Conservation (phyloP, 2,888 invertebrate species). For the Eudasyphora cyanicolor region DNA sequence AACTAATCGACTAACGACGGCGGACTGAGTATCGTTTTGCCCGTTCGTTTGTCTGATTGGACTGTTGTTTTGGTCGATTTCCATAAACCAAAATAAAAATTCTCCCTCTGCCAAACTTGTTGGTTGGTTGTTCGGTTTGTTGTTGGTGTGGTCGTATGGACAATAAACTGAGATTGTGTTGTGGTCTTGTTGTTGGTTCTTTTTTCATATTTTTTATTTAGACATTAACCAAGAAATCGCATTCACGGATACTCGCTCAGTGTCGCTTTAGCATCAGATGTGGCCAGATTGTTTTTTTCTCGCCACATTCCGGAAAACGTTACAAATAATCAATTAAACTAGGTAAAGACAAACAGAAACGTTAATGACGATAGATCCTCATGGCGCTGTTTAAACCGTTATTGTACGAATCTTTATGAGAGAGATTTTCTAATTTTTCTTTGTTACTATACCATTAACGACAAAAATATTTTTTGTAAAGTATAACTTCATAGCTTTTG, state of each 20-base stretch:
- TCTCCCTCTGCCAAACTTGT: slow-evolving; percentile 47
- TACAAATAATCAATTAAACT: background rate
- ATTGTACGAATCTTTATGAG: no score
- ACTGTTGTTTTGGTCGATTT: slow-evolving; percentile 15
- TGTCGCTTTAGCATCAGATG: background rate
- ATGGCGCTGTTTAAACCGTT: no score
- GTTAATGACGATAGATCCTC: no score
- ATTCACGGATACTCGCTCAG: background rate
- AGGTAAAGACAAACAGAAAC: no score
- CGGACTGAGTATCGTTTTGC: background rate
- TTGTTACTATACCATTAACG: no score
- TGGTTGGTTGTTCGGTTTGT: no score
- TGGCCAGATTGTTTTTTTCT: slow-evolving; percentile 2
- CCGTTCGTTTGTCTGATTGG: background rate
- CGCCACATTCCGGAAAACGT: background rate
- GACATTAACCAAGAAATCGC: slow-evolving; percentile 25
- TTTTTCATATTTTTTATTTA: slow-evolving; percentile 20
- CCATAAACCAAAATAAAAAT: slow-evolving; percentile 39
- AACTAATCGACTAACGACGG: background rate
- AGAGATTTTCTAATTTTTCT: no score
- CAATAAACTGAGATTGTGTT: background rate
- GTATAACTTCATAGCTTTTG: no score
- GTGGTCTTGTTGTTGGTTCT: background rate
- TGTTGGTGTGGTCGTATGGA: no score
- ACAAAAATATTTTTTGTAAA: no score